Conservation (phyloP, 1,140 invertebrate genomes). For the Diabrotica undecimpunctata region DNA sequence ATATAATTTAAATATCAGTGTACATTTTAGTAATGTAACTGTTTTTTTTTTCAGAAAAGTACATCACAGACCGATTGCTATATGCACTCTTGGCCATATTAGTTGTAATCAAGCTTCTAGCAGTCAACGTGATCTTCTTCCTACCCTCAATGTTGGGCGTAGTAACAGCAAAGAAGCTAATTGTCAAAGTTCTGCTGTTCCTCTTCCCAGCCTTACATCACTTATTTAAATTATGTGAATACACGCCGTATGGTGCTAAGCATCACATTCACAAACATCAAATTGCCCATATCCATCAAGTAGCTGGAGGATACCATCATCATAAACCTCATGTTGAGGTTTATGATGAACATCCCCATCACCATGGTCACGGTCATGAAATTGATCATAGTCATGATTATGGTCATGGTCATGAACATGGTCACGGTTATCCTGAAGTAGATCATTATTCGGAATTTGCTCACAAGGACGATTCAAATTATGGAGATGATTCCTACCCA, state of each 20-base stretch:
- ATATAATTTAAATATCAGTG: too few species aligned
- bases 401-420: neutral
- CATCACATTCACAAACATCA: conserved; percentile 77
- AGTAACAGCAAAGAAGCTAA: conserved; percentile 74
- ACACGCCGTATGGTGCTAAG: conserved; percentile 69
- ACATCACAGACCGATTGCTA: conserved; percentile 69
- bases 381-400: neutral
- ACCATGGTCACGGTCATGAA: neutral
- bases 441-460: neutral
- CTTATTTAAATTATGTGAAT: conserved; percentile 79
- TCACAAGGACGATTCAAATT: neutral
- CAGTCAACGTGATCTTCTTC: conserved; percentile 71
- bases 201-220: conserved; percentile 75
- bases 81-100: conserved; percentile 68
- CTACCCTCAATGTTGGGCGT: conserved; percentile 71
- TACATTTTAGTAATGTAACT: too few species aligned
- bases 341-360: neutral
- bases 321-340: conserved; percentile 38
- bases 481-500: neutral
- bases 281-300: conserved; percentile 60
- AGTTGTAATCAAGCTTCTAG: conserved; percentile 74
- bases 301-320: conserved; percentile 41
- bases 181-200: conserved; percentile 75
- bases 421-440: neutral
- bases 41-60: conserved; percentile 63